A percentile compares a stretch with the other conserved stretches of the same genome.
Conservation (phyloP, 2,113 vertebrate genomes). For the Xenopus laevis region DNA sequence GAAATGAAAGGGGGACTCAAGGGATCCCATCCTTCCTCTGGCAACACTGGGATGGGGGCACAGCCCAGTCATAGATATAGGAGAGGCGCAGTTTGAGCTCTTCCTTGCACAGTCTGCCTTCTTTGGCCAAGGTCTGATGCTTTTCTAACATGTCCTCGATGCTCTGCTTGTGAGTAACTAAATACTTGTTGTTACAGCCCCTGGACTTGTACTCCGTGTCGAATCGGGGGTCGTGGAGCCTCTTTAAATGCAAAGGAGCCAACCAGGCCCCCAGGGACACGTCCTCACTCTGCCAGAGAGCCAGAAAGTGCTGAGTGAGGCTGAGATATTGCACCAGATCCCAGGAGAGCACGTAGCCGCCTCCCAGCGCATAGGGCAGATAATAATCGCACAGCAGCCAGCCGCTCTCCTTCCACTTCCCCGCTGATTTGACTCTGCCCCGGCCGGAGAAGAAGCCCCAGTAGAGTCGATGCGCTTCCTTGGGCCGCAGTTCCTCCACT, state of each 20-base stretch:
- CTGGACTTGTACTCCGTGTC: constrained; percentile 95
- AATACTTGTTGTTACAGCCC: constrained; percentile 92
- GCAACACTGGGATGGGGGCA: constrained; percentile 95
- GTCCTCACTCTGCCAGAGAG: constrained; percentile 93
- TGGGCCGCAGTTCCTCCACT: constrained; percentile 78
- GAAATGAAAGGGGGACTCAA: constrained; percentile 52
- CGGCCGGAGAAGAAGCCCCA: constrained; percentile 97
- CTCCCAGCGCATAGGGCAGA: constrained; percentile 89
- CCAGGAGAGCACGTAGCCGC: constrained; percentile 85
- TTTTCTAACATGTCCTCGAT: constrained; percentile 97
- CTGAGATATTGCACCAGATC: constrained; percentile 83
- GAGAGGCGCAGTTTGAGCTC: constrained; percentile 87
- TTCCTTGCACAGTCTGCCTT: constrained; percentile 81
- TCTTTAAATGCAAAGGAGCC: constrained; percentile 83
- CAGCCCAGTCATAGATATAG: constrained; percentile 92
- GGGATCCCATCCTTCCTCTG: constrained; percentile 93
- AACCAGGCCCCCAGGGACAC: constrained; percentile 93
- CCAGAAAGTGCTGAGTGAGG: constrained; percentile 76
- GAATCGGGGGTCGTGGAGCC: constrained; percentile 90
- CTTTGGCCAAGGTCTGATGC: constrained; percentile 79
- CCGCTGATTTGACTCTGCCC: constrained; percentile 81
- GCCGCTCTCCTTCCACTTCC: constrained; percentile 89
- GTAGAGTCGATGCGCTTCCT: constrained; percentile 77
- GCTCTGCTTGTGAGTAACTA: constrained; percentile 96
- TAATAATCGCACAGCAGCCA: constrained; percentile 97